Base-by-base conservation (phyloP, 1,140 invertebrate genomes). In the Gryllus bimaculatus region DNA sequence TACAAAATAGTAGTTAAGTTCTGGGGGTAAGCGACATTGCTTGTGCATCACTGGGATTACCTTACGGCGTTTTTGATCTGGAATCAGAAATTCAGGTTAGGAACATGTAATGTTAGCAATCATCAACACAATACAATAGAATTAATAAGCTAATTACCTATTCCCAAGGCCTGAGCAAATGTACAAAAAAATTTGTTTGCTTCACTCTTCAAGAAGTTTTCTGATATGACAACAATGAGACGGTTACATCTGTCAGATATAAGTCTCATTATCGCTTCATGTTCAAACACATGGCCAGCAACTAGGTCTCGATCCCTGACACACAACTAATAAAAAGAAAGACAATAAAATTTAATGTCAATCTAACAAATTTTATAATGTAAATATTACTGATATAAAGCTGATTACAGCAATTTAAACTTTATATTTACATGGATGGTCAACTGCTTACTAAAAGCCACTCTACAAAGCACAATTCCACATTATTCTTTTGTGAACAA, bases 161-260 rank as follows among this genome's bases (percentile, higher is more conserved):
- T 92, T 82, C 90, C 90, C 80, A 92, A 84, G 8, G 92, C 91
- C 84, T 94, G 92, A 47, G 93, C 92, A 83, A 91, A 93, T 80
- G 90, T 90, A 1, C 92, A 86, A 81, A 93, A 90, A 85, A 93
- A 95, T 79, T 88, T 88, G 81, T 93, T 93, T 47, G 89, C 90
- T 13, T 89, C 85, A 83, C 91, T 93, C 81, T 89, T 84, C 6
- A 94, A 84, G 85, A 95, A 94, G 80, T 88, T 89, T 1, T 92
- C 89, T 3, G 93, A 93, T 74, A 93, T 84, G 77, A 95, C 89
- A 1, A 93, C 89, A 49, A 95, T 90, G 54, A 95, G 85, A 81
- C 91, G 88, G 48, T 90, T 89, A 82, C 94, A 95, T 10, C 93
- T 85, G 82, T 92, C 89, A 20, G 90, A 88, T 83, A 95, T 93